Conservation (phyloP, 2,888 invertebrate species). For the Drosophila rubida region DNA sequence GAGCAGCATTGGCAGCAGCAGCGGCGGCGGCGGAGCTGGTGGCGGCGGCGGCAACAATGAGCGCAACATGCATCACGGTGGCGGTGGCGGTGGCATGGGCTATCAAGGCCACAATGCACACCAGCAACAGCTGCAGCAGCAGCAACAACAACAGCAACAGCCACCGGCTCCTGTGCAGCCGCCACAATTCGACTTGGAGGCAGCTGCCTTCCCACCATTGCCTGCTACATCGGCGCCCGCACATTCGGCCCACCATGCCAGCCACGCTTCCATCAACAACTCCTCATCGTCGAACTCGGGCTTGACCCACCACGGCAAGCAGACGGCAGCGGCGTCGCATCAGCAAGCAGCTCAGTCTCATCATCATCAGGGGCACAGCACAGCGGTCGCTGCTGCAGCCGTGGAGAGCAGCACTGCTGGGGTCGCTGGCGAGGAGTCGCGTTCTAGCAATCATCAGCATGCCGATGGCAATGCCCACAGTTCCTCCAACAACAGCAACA, state of each 20-base stretch:
- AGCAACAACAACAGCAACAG: slow-evolving; percentile 80
- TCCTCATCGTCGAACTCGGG: slow-evolving; percentile 40
- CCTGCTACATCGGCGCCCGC: slow-evolving; percentile 86
- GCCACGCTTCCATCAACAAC: slow-evolving; percentile 52
- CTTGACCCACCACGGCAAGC: slow-evolving; percentile 45
- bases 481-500: slow-evolving; percentile 63
- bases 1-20: slow-evolving; percentile 39
- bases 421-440: slow-evolving; percentile 54
- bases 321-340: slow-evolving; percentile 1
- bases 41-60: slow-evolving; percentile 51
- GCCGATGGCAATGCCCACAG: slow-evolving; percentile 64
- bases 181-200: slow-evolving; percentile 91
- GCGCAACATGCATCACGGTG: slow-evolving; percentile 52
- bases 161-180: slow-evolving; percentile 84
- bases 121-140: slow-evolving; percentile 73
- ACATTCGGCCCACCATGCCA: slow-evolving; percentile 51
- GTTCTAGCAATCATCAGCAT: slow-evolving; percentile 56
- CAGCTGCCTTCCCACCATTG: slow-evolving; percentile 92
- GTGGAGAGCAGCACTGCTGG: slow-evolving; percentile 33
- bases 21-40: slow-evolving; percentile 38
- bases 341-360: slow-evolving; percentile 55
- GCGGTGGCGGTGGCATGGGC: slow-evolving; percentile 46
- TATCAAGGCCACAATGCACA: slow-evolving; percentile 75
- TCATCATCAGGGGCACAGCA: slow-evolving; percentile 68
- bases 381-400: slow-evolving; percentile 4